These are phyloP conservation scores for Mallotus villosus DNA, from an alignment of 2,797 vertebrate species.

Conservation along the genomic window DNA sequence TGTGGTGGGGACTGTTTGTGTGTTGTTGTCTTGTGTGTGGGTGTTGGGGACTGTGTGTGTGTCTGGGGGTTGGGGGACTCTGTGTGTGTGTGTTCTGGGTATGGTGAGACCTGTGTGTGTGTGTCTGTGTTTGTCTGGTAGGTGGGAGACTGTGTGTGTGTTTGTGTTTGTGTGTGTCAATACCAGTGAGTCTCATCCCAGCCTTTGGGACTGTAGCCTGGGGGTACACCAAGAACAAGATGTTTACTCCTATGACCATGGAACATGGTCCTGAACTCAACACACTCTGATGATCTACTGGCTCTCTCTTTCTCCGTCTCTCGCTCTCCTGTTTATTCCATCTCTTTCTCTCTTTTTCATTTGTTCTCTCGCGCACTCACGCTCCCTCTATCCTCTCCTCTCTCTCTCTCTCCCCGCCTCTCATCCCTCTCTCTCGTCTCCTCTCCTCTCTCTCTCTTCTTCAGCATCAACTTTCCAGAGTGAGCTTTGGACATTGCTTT, in stretches of 20 bases:
- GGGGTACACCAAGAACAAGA: no score
- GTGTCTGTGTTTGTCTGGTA: neutral
- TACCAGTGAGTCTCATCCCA: no score
- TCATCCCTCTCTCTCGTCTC: no score
- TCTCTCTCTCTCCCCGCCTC: no score
- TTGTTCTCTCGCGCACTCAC: neutral
- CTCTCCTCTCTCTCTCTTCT: slow-evolving; percentile 26
- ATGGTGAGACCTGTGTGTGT: no score
- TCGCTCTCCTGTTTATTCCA: slow-evolving; percentile 39
- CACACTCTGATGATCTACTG: no score
- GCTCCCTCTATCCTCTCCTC: no score
- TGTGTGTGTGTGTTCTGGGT: neutral
- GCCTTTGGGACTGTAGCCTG: no score
- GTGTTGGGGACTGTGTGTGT: slow-evolving; percentile 24
- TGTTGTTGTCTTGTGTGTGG: no score
- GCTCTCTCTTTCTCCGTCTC: slow-evolving; percentile 7
- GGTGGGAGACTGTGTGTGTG: slow-evolving; percentile 30
- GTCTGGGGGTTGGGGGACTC: neutral
- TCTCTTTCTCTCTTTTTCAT: slow-evolving; percentile 19
- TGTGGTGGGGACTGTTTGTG: no score
- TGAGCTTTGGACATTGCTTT: slow-evolving; percentile 70
- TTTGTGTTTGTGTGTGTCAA: neutral
- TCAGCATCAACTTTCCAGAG: slow-evolving; percentile 57
- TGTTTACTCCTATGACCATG: no score
- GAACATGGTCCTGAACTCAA: no score